Conservation (phyloP, 1,140 invertebrate species). For the Drosophila littoralis region DNA sequence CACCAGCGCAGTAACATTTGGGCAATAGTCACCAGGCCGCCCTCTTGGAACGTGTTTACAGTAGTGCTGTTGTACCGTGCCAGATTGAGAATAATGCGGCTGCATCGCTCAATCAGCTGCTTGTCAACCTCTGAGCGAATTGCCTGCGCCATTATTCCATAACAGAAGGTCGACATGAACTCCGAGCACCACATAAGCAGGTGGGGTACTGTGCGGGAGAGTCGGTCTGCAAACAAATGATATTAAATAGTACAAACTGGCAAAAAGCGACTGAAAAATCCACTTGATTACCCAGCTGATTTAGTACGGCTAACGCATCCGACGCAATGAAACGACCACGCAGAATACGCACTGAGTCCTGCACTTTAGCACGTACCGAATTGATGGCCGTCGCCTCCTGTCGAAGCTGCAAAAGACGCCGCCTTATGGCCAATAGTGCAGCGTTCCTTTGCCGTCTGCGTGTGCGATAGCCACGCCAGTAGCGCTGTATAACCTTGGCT, state of each 20-base stretch:
- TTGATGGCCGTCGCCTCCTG: conserved; percentile 84
- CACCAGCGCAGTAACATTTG: conserved; percentile 87
- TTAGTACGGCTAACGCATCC: conserved; percentile 69
- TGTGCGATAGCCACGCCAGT: conserved; percentile 87
- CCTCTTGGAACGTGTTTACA: conserved; percentile 75
- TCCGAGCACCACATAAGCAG: conserved; percentile 76
- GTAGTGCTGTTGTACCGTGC: conserved; percentile 78
- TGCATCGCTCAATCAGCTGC: conserved; percentile 80
- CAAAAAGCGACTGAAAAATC: neutral
- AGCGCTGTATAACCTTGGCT: conserved; percentile 87
- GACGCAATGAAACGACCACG: conserved; percentile 70
- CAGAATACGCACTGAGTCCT: conserved; percentile 66
- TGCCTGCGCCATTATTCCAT: conserved; percentile 84
- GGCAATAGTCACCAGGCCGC: conserved; percentile 78
- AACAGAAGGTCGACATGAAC: conserved; percentile 81
- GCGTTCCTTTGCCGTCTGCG: conserved; percentile 77
- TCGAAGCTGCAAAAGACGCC: conserved; percentile 84
- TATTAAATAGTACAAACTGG: neutral
- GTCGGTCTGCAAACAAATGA: conserved; percentile 56
- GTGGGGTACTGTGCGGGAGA: conserved; percentile 81
- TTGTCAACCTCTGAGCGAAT: conserved; percentile 84
- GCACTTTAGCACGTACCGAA: conserved; percentile 76
- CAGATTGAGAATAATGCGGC: conserved; percentile 82
- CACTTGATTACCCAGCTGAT: conserved; percentile 61
- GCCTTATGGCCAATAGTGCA: conserved; percentile 84